Evolutionary conservation across 2,113 vertebrate species (phyloP), one percentile per base, ranked within the genome.

Genomic region (Macrotus californicus): DNA sequence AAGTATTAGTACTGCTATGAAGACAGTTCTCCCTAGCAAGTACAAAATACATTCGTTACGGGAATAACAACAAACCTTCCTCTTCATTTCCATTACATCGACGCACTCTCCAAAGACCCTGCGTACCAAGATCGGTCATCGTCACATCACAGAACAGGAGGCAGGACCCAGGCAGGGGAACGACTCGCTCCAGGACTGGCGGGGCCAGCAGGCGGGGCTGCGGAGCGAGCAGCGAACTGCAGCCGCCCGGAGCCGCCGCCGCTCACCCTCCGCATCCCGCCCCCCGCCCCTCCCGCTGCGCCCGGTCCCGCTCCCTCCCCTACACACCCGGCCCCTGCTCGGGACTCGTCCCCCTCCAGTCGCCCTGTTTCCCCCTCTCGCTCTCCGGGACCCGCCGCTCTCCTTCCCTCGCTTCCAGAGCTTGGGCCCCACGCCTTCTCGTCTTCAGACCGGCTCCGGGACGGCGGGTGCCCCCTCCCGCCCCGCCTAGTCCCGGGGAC

Each of bases 391-490:
- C n/a, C 24, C 39, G 10, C 15, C 0, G 3, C 7, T 34, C 48
- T 2, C 2, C 3, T 8, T 10, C 14, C 39, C 8, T 3, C 4
- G 7, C 16, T 18, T 4, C 31, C 48, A 0, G 16, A 19, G 6
- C 9, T 26, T 7, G 5, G 19, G 31, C 43, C 61, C 43, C 31
- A 56, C 52, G 36, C 61, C 3, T 34, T 2, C 3, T 0, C 6
- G 13, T 9, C 50, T 61, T 4, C 26, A 9, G 31, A 43, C 22
- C 0, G 19, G 12, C 39, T 21, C 18, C 5, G 16, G 31, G 14
- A 31, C 31, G 7, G 13, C 2, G 6, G 52, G 3, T 6, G 12
- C 12, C 21, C 31, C 52, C 18, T 3, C 46, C 5, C 26, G 73
- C 11, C 46, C 36, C 18, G 6, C 70, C 5, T 14, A 0, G 7